These are phyloP conservation scores for Temnothorax longispinosus DNA, from an alignment of 1,140 invertebrate genomes.

Conservation along the genomic window DNA sequence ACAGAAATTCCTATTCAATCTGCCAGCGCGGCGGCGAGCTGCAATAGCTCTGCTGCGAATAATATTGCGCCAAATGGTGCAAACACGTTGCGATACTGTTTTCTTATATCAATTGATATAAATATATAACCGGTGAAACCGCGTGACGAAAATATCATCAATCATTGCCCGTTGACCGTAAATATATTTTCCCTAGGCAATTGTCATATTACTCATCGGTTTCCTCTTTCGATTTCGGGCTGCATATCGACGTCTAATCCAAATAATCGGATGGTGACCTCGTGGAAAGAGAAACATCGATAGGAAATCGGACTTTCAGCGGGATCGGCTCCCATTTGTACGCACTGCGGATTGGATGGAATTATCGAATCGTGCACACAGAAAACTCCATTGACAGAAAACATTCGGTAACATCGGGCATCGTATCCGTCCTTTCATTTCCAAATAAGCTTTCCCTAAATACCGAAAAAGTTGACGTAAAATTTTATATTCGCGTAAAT, in stretches of 20 bases:
- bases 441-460: not conserved
- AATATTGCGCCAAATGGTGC: conserved; percentile 54
- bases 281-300: conserved; percentile 47
- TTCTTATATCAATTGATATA: conserved; percentile 1
- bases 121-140: not conserved
- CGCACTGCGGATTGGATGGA: conserved; percentile 46
- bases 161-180: not conserved
- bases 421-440: conserved; percentile 28
- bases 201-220: not conserved
- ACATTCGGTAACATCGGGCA: conserved; percentile 28
- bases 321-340: conserved; percentile 52
- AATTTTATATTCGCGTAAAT: not conserved
- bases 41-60: conserved; percentile 35
- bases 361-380: conserved; percentile 13
- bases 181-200: not conserved
- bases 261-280: conserved; percentile 63
- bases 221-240: conserved; percentile 4
- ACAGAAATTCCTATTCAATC: conserved; percentile 65
- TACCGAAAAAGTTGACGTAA: not conserved
- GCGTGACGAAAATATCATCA: not conserved
- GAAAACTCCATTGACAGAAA: conserved; percentile 34
- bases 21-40: conserved; percentile 36
- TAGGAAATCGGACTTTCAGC: conserved; percentile 37
- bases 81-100: not conserved
- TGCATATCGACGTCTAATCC: conserved; percentile 68